phyloP scores from a whole-genome alignment of 2,888 invertebrate genomes.

The Osmoderma eremita region DNA sequence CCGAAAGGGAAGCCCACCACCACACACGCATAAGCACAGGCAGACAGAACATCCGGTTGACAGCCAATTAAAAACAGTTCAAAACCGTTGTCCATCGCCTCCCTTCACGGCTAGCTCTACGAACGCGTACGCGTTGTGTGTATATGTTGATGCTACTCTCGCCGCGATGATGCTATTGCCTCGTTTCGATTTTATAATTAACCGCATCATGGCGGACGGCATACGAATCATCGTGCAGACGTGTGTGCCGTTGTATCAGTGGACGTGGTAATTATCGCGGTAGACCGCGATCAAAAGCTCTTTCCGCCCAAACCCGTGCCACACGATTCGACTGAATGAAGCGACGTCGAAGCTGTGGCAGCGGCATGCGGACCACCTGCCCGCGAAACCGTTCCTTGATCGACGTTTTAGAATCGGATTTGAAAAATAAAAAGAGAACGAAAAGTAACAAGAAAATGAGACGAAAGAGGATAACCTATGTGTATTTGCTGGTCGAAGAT shows the following conservation, averaged over 20 bases:
- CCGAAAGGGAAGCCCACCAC: too few relatives aligned
- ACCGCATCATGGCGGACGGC: constrained; percentile 7
- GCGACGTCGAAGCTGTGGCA: neutral
- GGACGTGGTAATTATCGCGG: constrained; percentile 25
- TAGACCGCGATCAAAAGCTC: constrained; percentile 28
- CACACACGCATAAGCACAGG: too few relatives aligned
- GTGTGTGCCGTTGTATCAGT: neutral
- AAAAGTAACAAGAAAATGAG: neutral
- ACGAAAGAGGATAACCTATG: neutral
- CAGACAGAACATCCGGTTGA: constrained; percentile 2
- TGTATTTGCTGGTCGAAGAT: too few relatives aligned
- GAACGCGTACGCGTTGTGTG: too few relatives aligned
- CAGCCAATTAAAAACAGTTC: constrained; percentile 24
- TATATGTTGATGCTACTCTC: neutral
- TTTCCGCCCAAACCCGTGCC: too few relatives aligned
- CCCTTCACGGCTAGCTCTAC: too few relatives aligned
- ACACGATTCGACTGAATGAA: too few relatives aligned
- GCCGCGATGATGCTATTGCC: constrained; percentile 1
- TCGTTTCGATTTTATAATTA: constrained; percentile 28
- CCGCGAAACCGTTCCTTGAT: constrained; percentile 21
- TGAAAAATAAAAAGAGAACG: neutral
- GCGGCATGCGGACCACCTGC: constrained; percentile 20
- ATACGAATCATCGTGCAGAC: neutral
- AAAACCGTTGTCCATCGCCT: neutral
- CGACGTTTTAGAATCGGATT: constrained; percentile 23